phyloP scores from a whole-genome alignment of 2,888 invertebrate genomes.

The Heliconius aoede region DNA sequence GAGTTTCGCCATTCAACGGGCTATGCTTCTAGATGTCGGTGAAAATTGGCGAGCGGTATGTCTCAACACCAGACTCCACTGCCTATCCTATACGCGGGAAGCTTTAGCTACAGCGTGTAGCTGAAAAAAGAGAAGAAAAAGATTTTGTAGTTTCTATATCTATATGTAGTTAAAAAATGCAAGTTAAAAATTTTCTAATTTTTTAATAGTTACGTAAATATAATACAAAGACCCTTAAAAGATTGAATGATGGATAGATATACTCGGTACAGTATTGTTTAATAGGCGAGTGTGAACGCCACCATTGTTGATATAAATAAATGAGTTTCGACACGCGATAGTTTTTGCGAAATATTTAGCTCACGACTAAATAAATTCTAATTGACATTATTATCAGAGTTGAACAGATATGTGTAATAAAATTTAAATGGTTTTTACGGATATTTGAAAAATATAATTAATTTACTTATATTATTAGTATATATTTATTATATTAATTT shows the following conservation, averaged over 20 bases:
- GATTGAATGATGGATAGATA: slow-evolving; percentile 75
- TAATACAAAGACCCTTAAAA: slow-evolving; percentile 56
- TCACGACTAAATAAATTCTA: slow-evolving; percentile 77
- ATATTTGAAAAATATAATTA: slow-evolving; percentile 67
- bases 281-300: slow-evolving; percentile 78
- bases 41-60: too few relatives aligned
- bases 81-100: too few relatives aligned
- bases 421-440: slow-evolving; percentile 75
- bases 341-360: slow-evolving; percentile 71
- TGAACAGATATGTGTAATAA: slow-evolving; percentile 69
- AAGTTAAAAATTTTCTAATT: not conserved
- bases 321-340: slow-evolving; percentile 79
- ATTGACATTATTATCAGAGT: slow-evolving; percentile 71
- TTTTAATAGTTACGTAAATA: slow-evolving; percentile 31
- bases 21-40: too few relatives aligned
- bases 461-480: too few relatives aligned
- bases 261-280: slow-evolving; percentile 68
- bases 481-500: too few relatives aligned
- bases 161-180: not conserved
- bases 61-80: too few relatives aligned
- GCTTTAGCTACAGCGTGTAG: too few relatives aligned
- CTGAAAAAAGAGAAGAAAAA: too few relatives aligned
- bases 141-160: not conserved
- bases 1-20: too few relatives aligned
- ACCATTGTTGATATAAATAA: slow-evolving; percentile 74